These are phyloP conservation scores for Apostichopus japonicus DNA, from an alignment of 35 echinoderm and acorn worm genomes.

Conservation along the genomic window DNA sequence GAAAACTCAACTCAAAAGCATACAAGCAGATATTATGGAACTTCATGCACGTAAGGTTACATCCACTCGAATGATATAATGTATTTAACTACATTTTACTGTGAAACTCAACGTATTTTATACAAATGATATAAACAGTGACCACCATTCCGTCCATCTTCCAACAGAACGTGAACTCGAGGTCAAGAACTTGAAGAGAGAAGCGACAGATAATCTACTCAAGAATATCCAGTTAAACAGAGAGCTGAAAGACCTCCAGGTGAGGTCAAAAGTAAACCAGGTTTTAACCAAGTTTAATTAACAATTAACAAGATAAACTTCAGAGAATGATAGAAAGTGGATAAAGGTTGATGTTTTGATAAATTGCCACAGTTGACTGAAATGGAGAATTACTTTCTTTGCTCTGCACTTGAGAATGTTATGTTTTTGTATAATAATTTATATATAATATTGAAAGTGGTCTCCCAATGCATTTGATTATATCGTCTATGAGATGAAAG, in stretches of 20 bases:
- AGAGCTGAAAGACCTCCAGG: conserved; percentile 44
- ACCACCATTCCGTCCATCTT: too few relatives aligned
- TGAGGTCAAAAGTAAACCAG: not conserved
- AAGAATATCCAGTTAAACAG: conserved; percentile 28
- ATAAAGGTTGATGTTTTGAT: not conserved
- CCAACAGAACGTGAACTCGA: conserved; percentile 41
- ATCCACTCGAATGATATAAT: not conserved
- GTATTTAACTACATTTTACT: too few relatives aligned
- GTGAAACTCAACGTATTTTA: too few relatives aligned
- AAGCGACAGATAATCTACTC: conserved; percentile 22
- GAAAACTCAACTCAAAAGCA: not conserved
- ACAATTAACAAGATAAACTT: not conserved
- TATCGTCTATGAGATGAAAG: too few relatives aligned
- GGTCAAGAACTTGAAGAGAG: conserved; percentile 32
- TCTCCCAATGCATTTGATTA: too few relatives aligned
- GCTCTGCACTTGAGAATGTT: too few relatives aligned
- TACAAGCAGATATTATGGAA: conserved; percentile 25
- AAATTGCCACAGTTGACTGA: too few relatives aligned
- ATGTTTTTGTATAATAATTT: too few relatives aligned
- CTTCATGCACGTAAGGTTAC: conserved; percentile 15
- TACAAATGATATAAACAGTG: too few relatives aligned
- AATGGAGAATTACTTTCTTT: too few relatives aligned
- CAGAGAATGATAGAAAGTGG: not conserved
- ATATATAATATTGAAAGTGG: too few relatives aligned
- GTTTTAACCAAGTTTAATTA: too few relatives aligned